Conservation (phyloP, 2,888 invertebrate genomes). For the Apodemia mormo region DNA sequence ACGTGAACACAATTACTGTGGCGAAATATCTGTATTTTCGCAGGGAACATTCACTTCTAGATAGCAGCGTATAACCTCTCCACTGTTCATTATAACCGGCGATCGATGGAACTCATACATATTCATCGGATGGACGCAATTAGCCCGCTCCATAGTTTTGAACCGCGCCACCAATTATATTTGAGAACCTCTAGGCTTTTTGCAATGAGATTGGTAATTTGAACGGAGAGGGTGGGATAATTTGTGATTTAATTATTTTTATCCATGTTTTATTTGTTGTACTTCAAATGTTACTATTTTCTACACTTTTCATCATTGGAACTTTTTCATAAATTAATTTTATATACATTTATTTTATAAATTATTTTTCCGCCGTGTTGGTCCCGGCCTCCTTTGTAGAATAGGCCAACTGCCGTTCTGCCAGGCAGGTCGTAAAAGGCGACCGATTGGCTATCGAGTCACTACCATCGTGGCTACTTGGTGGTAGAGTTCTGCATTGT, state of each 20-base stretch:
- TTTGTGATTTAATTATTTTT: slow-evolving; percentile 21
- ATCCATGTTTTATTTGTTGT: slow-evolving; percentile 8
- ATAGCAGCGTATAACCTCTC: slow-evolving; percentile 25
- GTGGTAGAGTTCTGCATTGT: no score
- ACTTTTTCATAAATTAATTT: no score
- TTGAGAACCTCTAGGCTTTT: slow-evolving; percentile 59
- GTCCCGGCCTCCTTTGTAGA: no score
- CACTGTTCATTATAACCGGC: slow-evolving; percentile 39
- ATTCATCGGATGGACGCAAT: slow-evolving; percentile 67
- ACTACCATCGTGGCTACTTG: no score
- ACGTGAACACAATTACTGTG: background rate
- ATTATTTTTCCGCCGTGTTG: no score
- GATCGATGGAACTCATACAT: slow-evolving; percentile 63
- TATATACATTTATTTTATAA: no score
- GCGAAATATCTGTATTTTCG: slow-evolving; percentile 11
- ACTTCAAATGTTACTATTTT: no score
- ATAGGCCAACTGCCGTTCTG: no score
- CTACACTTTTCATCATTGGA: no score
- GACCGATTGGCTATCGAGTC: no score
- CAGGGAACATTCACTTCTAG: slow-evolving; percentile 25
- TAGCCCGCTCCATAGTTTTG: slow-evolving; percentile 57
- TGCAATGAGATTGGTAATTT: slow-evolving; percentile 50
- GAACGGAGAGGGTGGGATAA: slow-evolving; percentile 41
- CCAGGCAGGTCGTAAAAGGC: no score
- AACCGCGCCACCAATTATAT: slow-evolving; percentile 66